Conservation (phyloP, 2,797 vertebrate species). For the Amblyopsis hoosieri region DNA sequence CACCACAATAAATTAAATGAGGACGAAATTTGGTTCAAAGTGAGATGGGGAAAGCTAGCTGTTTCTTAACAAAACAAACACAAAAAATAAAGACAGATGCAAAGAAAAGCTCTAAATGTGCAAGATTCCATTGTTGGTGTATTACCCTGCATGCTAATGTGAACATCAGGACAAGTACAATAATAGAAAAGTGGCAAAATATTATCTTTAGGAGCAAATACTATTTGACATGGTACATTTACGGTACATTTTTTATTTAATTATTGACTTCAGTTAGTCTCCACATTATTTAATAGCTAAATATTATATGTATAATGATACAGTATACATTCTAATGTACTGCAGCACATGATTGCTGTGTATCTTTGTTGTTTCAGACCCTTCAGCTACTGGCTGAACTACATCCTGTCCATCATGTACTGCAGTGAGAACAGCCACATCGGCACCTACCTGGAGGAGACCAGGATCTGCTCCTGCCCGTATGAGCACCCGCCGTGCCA, state of each 20-base stretch:
- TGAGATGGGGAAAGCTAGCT: slow-evolving; percentile 45
- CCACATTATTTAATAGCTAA: too few relatives aligned
- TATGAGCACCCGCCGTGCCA: slow-evolving; percentile 90
- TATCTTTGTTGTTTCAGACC: slow-evolving; percentile 75
- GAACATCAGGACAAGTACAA: slow-evolving; percentile 6
- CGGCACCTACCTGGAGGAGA: slow-evolving; percentile 92
- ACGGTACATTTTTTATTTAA: not conserved
- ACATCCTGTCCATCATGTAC: slow-evolving; percentile 95
- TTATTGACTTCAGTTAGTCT: not conserved
- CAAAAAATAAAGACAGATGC: not conserved
- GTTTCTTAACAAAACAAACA: not conserved
- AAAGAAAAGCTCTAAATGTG: not conserved
- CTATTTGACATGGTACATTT: slow-evolving; percentile 3
- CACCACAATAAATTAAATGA: slow-evolving; percentile 11
- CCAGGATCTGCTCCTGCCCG: slow-evolving; percentile 88
- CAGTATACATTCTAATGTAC: not conserved
- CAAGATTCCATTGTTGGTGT: too few relatives aligned
- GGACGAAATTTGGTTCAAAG: slow-evolving; percentile 26
- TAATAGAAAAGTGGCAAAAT: slow-evolving; percentile 28
- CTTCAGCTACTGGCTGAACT: slow-evolving; percentile 89
- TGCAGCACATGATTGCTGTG: not conserved
- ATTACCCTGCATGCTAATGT: too few relatives aligned
- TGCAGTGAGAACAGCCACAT: slow-evolving; percentile 95
- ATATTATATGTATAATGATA: too few relatives aligned
- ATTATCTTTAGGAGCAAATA: slow-evolving; percentile 21